Percentiles rank a stretch among this genome's conserved stretches.
These are phyloP conservation scores for Lasioglossum calceatum DNA, from an alignment of 2,888 invertebrate species.

Conservation along the genomic window DNA sequence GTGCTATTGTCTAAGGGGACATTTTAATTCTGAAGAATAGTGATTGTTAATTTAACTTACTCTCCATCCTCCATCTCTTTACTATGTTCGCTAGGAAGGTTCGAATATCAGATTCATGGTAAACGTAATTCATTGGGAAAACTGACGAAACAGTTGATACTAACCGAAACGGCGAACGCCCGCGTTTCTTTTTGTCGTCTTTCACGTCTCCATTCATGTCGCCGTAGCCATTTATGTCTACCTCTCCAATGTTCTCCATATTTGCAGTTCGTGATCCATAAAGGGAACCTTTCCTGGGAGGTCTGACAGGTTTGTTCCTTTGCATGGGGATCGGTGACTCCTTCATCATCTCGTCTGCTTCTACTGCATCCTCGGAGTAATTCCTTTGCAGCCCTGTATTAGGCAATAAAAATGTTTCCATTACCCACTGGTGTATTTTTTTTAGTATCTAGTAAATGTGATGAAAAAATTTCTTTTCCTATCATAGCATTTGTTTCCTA, in stretches of 20 bases:
- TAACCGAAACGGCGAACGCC: constrained; percentile 96
- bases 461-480: neutral
- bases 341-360: constrained; percentile 89
- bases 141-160: constrained; percentile 27
- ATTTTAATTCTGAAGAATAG: neutral
- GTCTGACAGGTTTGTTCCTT: constrained; percentile 87
- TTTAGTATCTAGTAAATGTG: neutral
- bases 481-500: neutral
- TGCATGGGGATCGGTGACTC: constrained; percentile 84
- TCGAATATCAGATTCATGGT: constrained; percentile 26
- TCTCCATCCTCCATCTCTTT: constrained; percentile 80
- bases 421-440: neutral
- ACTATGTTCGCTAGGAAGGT: constrained; percentile 79
- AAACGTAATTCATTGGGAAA: neutral
- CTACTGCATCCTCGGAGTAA: constrained; percentile 93
- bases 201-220: constrained; percentile 87
- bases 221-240: constrained; percentile 90
- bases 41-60: constrained; percentile 74
- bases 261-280: constrained; percentile 78
- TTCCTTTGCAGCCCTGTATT: constrained; percentile 90
- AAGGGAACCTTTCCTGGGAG: constrained; percentile 90
- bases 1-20: neutral
- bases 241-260: constrained; percentile 91
- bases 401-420: neutral
- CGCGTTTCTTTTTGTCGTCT: constrained; percentile 91